These are phyloP conservation scores for Phymatocera aterrima DNA, from an alignment of 2,888 invertebrate species.

Conservation along the genomic window DNA sequence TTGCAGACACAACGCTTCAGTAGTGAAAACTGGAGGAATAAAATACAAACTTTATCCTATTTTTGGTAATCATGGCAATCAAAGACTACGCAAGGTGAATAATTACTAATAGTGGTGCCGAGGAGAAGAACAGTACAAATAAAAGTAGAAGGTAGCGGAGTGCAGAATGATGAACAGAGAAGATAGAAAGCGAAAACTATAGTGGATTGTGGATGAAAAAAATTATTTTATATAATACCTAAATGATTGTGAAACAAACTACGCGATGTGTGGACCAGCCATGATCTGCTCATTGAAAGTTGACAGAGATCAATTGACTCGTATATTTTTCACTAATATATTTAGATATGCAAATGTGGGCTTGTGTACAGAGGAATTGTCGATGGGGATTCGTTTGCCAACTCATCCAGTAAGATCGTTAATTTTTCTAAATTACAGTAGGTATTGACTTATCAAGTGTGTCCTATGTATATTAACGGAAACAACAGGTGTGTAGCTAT, in stretches of 20 bases:
- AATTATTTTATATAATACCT: conserved; percentile 10
- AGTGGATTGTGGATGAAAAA: conserved; percentile 1
- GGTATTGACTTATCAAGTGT: neutral
- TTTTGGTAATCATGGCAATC: neutral
- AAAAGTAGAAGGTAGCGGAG: conserved; percentile 28
- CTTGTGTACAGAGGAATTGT: neutral
- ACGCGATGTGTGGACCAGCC: conserved; percentile 4
- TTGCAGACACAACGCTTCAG: conserved; percentile 56
- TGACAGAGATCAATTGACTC: neutral
- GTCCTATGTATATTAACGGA: no score
- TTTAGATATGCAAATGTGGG: neutral
- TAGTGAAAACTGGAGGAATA: neutral
- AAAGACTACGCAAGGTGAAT: neutral
- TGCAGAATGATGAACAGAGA: conserved; percentile 10
- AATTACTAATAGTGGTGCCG: conserved; percentile 16
- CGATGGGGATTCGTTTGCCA: neutral
- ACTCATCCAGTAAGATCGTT: neutral
- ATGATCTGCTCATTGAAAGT: neutral
- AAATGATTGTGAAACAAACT: neutral
- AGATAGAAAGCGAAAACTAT: no score
- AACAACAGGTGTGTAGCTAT: neutral
- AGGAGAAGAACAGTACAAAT: conserved; percentile 21
- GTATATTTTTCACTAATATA: neutral
- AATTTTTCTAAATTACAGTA: neutral
- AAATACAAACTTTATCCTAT: neutral